Evolutionary conservation across 2,113 vertebrate genomes (phyloP).

Genomic region (Numenius arquata): DNA sequence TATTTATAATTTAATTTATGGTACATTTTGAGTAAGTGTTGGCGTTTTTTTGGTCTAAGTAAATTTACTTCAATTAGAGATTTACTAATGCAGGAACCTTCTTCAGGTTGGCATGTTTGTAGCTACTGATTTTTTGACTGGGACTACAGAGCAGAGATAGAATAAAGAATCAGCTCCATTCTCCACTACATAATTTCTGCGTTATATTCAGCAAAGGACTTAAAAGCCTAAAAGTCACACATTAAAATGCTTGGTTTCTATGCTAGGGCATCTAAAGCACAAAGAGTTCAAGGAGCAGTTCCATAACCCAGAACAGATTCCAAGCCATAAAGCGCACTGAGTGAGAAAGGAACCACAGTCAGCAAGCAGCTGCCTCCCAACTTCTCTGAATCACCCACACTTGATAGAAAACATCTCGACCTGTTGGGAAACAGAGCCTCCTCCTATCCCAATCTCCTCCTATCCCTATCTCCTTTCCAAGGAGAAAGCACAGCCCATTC

Average conservation of each 20-base stretch:
- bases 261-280: not conserved
- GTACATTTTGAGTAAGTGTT: not conserved
- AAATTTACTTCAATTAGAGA: slow-evolving; percentile 24
- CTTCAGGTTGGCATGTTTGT: not conserved
- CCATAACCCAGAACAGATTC: not conserved
- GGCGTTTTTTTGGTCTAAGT: not conserved
- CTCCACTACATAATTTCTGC: not conserved
- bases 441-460: not conserved
- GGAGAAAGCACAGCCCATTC: not conserved
- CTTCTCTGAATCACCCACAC: not conserved
- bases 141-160: slow-evolving; percentile 21
- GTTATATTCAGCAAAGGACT: not conserved
- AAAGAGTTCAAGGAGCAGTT: not conserved
- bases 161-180: slow-evolving; percentile 21
- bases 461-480: not conserved
- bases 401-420: not conserved
- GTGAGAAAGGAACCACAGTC: not conserved
- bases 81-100: not conserved
- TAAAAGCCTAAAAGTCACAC: not conserved
- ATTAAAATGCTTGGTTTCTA: not conserved
- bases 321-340: not conserved
- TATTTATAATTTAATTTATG: not conserved
- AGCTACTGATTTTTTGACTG: not conserved
- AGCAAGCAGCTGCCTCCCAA: not conserved
- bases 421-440: not conserved